Conservation (phyloP, 53 echinoderm and acorn worm species). For the Echinarachnius parma region DNA sequence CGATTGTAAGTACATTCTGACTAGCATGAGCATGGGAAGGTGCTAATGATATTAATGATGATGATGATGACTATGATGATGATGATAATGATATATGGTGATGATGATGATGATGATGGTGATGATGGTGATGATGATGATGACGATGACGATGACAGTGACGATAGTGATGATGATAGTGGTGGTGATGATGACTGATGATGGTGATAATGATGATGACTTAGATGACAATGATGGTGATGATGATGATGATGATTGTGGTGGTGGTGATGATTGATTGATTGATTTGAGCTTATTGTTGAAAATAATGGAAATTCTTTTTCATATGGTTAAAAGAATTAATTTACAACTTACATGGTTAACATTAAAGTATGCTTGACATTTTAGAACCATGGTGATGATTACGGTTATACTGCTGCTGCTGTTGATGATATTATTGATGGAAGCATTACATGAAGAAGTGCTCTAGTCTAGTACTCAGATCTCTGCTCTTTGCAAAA, state of each 20-base stretch:
- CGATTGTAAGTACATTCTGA: conserved; percentile 23
- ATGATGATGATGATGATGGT: conserved; percentile 1
- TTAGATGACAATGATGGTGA: background rate
- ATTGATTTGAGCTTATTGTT: too few species aligned
- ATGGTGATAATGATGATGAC: background rate
- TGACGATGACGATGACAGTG: background rate
- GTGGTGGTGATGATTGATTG: background rate
- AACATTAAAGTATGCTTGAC: too few species aligned
- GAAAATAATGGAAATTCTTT: too few species aligned
- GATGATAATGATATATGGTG: background rate
- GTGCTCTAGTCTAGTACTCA: too few species aligned
- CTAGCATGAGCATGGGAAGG: background rate
- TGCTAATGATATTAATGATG: background rate
- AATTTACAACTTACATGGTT: too few species aligned
- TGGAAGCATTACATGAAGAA: too few species aligned
- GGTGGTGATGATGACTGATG: background rate
- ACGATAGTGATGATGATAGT: background rate
- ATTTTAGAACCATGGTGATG: too few species aligned
- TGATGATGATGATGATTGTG: background rate
- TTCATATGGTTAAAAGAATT: too few species aligned
- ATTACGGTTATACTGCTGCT: too few species aligned
- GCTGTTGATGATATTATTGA: too few species aligned
- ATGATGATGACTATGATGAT: background rate
- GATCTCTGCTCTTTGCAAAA: too few species aligned
- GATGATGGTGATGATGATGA: background rate